Evolutionary conservation across 1,140 invertebrate species (phyloP).

Genomic region (Drosophila sproati): DNA sequence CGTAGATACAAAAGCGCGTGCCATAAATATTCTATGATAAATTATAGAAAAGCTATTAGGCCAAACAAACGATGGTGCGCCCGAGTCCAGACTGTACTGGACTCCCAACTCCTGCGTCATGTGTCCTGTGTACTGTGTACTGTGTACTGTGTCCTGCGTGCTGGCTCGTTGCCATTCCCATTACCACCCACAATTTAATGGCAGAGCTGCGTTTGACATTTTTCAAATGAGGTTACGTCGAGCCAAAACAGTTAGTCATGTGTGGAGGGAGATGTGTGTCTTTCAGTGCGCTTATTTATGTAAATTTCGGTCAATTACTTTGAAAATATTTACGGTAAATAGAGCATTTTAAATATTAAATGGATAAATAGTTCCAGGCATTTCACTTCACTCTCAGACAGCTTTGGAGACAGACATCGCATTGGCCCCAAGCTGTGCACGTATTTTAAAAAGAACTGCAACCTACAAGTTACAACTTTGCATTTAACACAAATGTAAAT

Average conservation of each 20-base stretch:
- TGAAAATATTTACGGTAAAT: slow-evolving; percentile 81
- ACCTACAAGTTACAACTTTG: slow-evolving; percentile 53
- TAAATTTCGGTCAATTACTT: slow-evolving; percentile 80
- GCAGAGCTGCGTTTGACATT: slow-evolving; percentile 73
- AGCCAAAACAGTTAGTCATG: slow-evolving; percentile 33
- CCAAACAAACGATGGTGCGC: slow-evolving; percentile 65
- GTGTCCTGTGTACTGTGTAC: neutral
- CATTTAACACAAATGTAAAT: slow-evolving; percentile 65
- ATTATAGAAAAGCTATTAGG: slow-evolving; percentile 83
- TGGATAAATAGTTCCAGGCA: slow-evolving; percentile 49
- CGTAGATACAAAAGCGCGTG: slow-evolving; percentile 79
- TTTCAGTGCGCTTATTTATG: slow-evolving; percentile 65
- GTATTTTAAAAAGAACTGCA: slow-evolving; percentile 52
- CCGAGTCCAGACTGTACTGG: neutral
- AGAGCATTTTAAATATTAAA: slow-evolving; percentile 78
- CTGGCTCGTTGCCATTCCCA: slow-evolving; percentile 10
- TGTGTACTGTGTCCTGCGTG: neutral
- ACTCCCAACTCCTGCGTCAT: too few relatives aligned
- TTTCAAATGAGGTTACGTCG: slow-evolving; percentile 73
- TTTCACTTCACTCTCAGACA: slow-evolving; percentile 4
- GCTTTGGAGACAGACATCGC: slow-evolving; percentile 2
- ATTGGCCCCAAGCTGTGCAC: slow-evolving; percentile 64
- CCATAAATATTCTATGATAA: slow-evolving; percentile 82
- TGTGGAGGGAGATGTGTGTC: neutral
- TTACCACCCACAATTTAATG: slow-evolving; percentile 59